Conservation (phyloP, 1,140 invertebrate species). For the Ceratina calcarata region DNA sequence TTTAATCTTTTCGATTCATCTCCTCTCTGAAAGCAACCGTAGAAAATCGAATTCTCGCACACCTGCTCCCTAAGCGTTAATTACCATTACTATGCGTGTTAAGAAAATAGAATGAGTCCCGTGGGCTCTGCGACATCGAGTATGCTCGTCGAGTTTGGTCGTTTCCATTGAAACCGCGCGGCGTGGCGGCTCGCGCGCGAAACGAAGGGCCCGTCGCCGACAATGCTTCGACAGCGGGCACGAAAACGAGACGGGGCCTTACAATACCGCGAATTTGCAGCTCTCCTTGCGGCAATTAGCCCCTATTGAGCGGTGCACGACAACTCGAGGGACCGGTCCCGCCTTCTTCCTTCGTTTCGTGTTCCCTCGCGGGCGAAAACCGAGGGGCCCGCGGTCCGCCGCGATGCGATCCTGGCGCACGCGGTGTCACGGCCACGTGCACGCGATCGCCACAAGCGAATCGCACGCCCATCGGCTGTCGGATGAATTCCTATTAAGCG, state of each 20-base stretch:
- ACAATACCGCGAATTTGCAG: constrained; percentile 61
- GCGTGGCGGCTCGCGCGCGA: background rate
- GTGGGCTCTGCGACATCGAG: too few species aligned
- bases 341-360: constrained; percentile 11
- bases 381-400: constrained; percentile 10
- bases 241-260: constrained; percentile 38
- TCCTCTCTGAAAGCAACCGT: too few species aligned
- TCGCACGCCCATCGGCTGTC: constrained; percentile 59
- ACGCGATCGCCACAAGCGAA: constrained; percentile 57
- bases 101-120: too few species aligned
- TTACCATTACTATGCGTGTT: too few species aligned
- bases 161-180: background rate
- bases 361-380: constrained; percentile 31
- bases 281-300: constrained; percentile 65
- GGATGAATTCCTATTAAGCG: constrained; percentile 59
- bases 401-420: background rate
- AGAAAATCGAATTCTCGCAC: too few species aligned
- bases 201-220: constrained; percentile 2
- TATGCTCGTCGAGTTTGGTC: too few species aligned
- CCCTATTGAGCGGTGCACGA: constrained; percentile 62
- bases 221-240: constrained; percentile 53
- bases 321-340: constrained; percentile 49
- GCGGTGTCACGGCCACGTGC: constrained; percentile 52
- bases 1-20: too few species aligned
- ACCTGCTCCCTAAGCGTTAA: too few species aligned